Base-by-base conservation (phyloP, 2,797 vertebrate species). In the Pangasius larnaudii region DNA sequence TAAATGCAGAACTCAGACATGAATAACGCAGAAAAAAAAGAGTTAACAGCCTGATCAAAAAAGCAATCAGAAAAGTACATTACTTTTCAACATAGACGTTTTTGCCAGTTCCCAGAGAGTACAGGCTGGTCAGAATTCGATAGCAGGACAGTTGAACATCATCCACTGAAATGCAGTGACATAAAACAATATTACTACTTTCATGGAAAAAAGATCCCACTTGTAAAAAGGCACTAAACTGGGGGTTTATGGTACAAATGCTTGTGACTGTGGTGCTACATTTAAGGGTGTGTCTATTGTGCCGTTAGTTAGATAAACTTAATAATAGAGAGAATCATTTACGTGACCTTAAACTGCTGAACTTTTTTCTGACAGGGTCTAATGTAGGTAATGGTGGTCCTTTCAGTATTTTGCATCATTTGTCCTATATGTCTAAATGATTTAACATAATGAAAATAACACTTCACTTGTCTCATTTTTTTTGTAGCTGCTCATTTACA, bases 121-220 rank as follows among this genome's bases (percentile, higher is more conserved):
- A 99, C 10, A 99, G 95, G 90, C 97, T 98, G 89, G 96, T 97
- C 91, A 99, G 94, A 94, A 99, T 98, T 86, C 97, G 95, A 92
- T 99, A 99, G 93, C 98, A 99, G 85, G 98, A 99, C 90, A 99
- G 96, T 94, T 99, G 99, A 81, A 99, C 96, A 36, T 99, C 98
- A 88, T 97, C 95, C 97, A 99, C 99, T 99, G 94, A 89, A 97
- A 93, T 46, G 91, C 13, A 87, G 10, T 7, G 5, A 79, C 24
- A 59, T 49, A 65, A 82, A 88, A 30, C 27, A n/a, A 65, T 59
- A 36, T 69, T 51, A 51, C 5, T 33, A 5, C 14, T 65, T 19
- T 49, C 3, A 30, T 22, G 5, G 14, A 51, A 30, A 36, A 56
- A 53, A 33, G 3, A 78, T 78, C 9, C 10, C 46, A 53, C 19